These are phyloP conservation scores for Ormyrus labotus DNA, from an alignment of 2,888 invertebrate genomes.

Conservation along the genomic window DNA sequence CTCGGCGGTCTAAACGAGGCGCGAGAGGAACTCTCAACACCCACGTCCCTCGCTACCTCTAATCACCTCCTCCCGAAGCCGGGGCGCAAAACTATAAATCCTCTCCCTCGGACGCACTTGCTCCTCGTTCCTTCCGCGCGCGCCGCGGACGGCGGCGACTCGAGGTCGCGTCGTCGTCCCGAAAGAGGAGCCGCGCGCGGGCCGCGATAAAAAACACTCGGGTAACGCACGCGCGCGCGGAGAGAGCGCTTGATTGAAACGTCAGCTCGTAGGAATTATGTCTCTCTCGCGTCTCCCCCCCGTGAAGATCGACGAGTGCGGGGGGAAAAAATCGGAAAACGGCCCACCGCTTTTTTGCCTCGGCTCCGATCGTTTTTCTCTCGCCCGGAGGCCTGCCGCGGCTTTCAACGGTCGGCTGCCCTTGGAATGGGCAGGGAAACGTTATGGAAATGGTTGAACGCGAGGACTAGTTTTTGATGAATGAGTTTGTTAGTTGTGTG, in stretches of 20 bases:
- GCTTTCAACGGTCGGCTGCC: too few species aligned
- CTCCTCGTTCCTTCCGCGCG: constrained; percentile 39
- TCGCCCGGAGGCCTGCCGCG: too few species aligned
- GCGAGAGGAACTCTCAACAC: neutral
- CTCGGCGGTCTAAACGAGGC: too few species aligned
- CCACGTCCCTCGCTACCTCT: constrained; percentile 38
- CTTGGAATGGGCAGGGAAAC: too few species aligned
- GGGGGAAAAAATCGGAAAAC: too few species aligned
- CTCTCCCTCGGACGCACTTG: constrained; percentile 57
- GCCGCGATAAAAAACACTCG: constrained; percentile 54
- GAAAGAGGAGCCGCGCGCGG: constrained; percentile 36
- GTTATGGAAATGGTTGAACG: too few species aligned
- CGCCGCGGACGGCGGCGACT: constrained; percentile 59
- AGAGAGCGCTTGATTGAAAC: constrained; percentile 68
- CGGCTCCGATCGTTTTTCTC: too few species aligned
- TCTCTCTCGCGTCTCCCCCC: constrained; percentile 42
- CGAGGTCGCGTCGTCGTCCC: constrained; percentile 35
- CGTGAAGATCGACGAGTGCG: too few species aligned
- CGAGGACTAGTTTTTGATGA: too few species aligned
- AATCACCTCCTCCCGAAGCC: constrained; percentile 39
- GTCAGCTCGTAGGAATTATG: constrained; percentile 69
- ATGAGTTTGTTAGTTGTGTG: too few species aligned
- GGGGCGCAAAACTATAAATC: constrained; percentile 50
- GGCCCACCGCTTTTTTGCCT: too few species aligned
- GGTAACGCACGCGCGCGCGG: constrained; percentile 56